phyloP scores from a whole-genome alignment of 2,888 invertebrate species.

The Himalopsyche japonica region DNA sequence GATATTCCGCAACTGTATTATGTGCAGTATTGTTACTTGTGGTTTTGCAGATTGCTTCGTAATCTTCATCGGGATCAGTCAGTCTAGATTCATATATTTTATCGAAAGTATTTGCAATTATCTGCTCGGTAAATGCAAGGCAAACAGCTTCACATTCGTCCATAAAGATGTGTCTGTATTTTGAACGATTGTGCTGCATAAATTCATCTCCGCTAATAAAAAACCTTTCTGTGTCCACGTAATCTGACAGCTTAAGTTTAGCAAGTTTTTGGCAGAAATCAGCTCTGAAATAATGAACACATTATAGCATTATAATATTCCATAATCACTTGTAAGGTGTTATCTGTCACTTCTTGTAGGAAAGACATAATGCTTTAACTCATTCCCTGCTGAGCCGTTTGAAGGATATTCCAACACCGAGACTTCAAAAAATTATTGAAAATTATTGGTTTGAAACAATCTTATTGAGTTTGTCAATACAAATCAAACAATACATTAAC shows the following conservation, averaged over 20 bases:
- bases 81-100: conserved; percentile 45
- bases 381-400: too few species aligned
- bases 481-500: too few species aligned
- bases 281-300: background rate
- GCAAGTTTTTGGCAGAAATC: conserved; percentile 20
- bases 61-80: conserved; percentile 25
- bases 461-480: too few species aligned
- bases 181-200: conserved; percentile 43
- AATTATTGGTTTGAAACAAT: too few species aligned
- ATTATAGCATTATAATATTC: too few species aligned
- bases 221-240: conserved; percentile 45
- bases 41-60: background rate
- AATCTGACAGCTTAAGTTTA: conserved; percentile 18
- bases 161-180: conserved; percentile 48
- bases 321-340: too few species aligned
- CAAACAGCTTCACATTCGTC: conserved; percentile 48
- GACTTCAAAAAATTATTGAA: too few species aligned
- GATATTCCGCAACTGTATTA: background rate
- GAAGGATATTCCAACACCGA: too few species aligned
- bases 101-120: conserved; percentile 44
- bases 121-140: conserved; percentile 45
- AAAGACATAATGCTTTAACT: too few species aligned
- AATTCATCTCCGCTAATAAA: conserved; percentile 45
- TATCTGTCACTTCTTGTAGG: too few species aligned
- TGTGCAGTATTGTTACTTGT: conserved; percentile 17